phyloP scores from a whole-genome alignment of 2,888 invertebrate species.

The Melieria omissa region DNA sequence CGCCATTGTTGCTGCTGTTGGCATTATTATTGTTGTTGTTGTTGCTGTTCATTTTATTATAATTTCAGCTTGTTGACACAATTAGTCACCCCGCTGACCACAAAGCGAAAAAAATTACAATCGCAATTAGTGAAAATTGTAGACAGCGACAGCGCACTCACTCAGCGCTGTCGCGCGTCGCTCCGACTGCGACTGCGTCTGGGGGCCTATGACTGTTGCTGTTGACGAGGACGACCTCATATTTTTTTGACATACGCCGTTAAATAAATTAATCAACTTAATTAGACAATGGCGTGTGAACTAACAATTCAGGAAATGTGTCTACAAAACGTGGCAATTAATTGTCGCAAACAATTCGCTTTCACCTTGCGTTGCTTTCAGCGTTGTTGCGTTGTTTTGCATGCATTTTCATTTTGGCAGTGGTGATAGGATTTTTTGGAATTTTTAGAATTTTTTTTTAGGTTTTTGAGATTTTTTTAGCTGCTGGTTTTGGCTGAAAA shows the following conservation, averaged over 20 bases:
- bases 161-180: slow-evolving; percentile 9
- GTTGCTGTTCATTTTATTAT: slow-evolving; percentile 20
- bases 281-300: slow-evolving; percentile 30
- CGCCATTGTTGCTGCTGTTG: slow-evolving; percentile 6
- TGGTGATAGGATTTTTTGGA: too few relatives aligned
- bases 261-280: slow-evolving; percentile 34
- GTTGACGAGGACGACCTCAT: not conserved
- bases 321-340: not conserved
- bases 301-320: slow-evolving; percentile 13
- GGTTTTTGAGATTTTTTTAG: too few relatives aligned
- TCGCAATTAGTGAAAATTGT: slow-evolving; percentile 27
- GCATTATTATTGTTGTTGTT: slow-evolving; percentile 11
- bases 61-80: slow-evolving; percentile 30
- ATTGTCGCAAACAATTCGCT: too few relatives aligned
- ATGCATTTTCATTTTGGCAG: too few relatives aligned
- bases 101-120: slow-evolving; percentile 26
- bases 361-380: too few relatives aligned
- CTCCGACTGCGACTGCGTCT: not conserved
- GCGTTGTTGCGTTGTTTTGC: too few relatives aligned
- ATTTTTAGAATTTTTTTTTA: too few relatives aligned
- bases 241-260: slow-evolving; percentile 23
- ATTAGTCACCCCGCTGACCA: slow-evolving; percentile 24
- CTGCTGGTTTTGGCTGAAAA: too few relatives aligned
- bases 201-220: not conserved
- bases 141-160: slow-evolving; percentile 6